Evolutionary conservation across 2,113 vertebrate species (phyloP).

Genomic region (Cisticola juncidis): DNA sequence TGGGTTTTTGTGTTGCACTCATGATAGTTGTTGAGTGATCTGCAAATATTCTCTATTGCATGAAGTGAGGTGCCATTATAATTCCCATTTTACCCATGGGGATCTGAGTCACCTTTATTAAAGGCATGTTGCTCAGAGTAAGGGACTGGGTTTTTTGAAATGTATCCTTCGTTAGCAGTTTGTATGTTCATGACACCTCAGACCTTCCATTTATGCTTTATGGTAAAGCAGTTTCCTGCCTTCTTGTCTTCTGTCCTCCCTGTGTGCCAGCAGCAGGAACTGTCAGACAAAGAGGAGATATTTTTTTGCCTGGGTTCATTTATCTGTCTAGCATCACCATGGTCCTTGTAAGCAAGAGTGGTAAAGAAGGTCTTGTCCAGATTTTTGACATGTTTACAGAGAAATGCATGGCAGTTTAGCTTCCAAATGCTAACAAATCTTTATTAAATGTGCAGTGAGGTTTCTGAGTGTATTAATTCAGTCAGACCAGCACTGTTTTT

Average conservation of each 20-base stretch:
- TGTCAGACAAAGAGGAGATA: neutral
- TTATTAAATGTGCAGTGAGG: neutral
- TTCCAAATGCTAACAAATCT: neutral
- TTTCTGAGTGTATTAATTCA: neutral
- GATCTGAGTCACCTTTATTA: neutral
- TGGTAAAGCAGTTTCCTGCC: neutral
- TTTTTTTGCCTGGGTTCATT: neutral
- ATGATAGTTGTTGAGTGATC: neutral
- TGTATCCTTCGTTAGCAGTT: neutral
- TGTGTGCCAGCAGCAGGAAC: neutral
- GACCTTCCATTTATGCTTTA: neutral
- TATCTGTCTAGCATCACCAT: neutral
- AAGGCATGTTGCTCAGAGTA: neutral
- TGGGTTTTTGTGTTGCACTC: constrained; percentile 1
- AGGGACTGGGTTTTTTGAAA: neutral
- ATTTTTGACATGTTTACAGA: neutral
- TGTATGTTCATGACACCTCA: neutral
- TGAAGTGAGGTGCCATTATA: neutral
- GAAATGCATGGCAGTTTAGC: neutral
- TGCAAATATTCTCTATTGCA: neutral
- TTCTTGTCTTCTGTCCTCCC: neutral
- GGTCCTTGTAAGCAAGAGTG: neutral
- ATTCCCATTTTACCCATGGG: neutral
- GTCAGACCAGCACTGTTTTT: neutral
- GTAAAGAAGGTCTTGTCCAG: neutral